phyloP scores from a whole-genome alignment of 2,797 vertebrate genomes.

The Bradypus variegatus region DNA sequence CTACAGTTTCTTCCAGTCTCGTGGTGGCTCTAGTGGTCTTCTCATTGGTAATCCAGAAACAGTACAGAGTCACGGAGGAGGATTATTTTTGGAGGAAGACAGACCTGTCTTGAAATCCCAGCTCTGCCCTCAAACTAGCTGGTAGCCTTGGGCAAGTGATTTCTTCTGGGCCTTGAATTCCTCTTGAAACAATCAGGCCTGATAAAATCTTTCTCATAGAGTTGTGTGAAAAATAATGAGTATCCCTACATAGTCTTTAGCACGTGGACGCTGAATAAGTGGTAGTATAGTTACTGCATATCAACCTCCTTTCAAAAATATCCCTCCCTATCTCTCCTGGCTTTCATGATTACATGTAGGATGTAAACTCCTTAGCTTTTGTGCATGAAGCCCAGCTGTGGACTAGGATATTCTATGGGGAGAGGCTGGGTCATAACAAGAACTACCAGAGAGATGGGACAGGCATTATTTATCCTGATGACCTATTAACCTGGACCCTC shows the following conservation, averaged over 20 bases:
- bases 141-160: not conserved
- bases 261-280: not conserved
- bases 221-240: not conserved
- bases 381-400: not conserved
- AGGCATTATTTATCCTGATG: not conserved
- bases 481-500: not conserved
- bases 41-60: not conserved
- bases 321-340: not conserved
- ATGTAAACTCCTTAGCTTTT: not conserved
- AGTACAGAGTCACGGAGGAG: not conserved
- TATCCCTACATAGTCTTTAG: not conserved
- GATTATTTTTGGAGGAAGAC: not conserved
- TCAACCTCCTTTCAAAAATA: constrained; percentile 1
- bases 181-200: not conserved
- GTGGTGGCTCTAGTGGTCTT: not conserved
- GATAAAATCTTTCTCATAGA: not conserved
- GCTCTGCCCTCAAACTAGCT: not conserved
- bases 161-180: constrained; percentile 21
- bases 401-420: not conserved
- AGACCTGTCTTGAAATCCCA: not conserved
- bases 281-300: not conserved
- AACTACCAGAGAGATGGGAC: not conserved
- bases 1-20: not conserved
- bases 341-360: not conserved
- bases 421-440: not conserved